Conservation (phyloP, 2,888 invertebrate genomes). For the Slavum lentiscoides region DNA sequence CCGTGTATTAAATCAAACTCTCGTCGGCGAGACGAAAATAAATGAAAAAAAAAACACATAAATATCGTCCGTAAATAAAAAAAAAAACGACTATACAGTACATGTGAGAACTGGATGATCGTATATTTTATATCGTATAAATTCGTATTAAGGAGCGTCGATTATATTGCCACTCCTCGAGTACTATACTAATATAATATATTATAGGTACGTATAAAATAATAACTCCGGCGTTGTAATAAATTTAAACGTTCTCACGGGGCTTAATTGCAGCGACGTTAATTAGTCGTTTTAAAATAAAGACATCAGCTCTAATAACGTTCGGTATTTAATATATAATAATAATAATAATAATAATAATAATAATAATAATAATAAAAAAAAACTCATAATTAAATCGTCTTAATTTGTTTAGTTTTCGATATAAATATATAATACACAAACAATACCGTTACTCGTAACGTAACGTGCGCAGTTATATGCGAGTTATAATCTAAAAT, state of each 20-base stretch:
- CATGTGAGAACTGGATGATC: constrained; percentile 14
- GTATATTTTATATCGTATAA: constrained; percentile 13
- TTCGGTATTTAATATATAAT: background rate
- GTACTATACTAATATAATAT: background rate
- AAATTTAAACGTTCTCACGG: constrained; percentile 17
- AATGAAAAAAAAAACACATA: background rate
- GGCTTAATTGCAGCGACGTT: background rate
- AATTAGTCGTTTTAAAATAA: constrained; percentile 22
- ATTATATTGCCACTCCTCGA: constrained; percentile 33
- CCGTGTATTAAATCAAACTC: constrained; percentile 12
- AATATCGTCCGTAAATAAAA: constrained; percentile 11
- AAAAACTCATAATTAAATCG: no score
- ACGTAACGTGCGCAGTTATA: no score
- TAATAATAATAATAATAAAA: constrained; percentile 2
- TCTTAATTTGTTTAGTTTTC: no score
- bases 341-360: background rate
- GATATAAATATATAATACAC: no score
- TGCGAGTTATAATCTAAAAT: no score
- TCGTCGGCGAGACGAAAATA: background rate
- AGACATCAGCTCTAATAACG: background rate
- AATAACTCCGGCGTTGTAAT: constrained; percentile 27
- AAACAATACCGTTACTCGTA: no score
- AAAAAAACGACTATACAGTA: background rate
- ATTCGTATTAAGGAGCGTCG: constrained; percentile 15
- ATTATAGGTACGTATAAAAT: background rate